Evolutionary conservation across 2,797 vertebrate genomes (phyloP).

Genomic region (Cuniculus paca): DNA sequence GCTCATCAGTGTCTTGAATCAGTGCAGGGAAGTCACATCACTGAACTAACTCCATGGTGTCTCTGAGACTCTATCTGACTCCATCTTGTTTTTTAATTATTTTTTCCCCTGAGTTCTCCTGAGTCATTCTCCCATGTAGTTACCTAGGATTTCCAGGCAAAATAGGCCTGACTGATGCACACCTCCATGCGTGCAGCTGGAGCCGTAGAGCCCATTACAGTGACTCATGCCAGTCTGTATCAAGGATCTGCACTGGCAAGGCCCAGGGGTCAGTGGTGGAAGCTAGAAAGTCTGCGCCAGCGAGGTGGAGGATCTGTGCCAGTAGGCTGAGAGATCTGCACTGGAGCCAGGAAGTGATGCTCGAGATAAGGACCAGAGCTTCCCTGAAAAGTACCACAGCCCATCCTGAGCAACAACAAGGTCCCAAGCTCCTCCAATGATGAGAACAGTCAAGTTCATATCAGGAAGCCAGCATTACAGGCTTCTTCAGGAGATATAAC

Average conservation of each 20-base stretch:
- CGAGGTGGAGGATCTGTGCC: background rate
- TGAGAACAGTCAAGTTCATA: background rate
- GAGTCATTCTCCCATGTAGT: background rate
- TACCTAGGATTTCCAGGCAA: background rate
- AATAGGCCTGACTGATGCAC: background rate
- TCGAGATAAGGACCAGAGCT: background rate
- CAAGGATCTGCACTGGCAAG: background rate
- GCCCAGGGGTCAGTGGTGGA: background rate
- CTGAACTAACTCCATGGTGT: background rate
- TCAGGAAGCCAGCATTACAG: background rate
- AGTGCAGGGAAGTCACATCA: background rate
- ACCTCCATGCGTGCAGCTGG: background rate
- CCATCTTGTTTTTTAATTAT: background rate
- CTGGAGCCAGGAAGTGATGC: background rate
- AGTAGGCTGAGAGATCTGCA: background rate
- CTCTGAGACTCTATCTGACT: background rate
- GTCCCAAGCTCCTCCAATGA: background rate
- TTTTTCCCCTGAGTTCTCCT: background rate
- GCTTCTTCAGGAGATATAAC: background rate
- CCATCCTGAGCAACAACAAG: background rate
- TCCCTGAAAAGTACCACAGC: background rate
- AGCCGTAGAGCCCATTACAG: background rate
- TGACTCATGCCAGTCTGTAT: background rate
- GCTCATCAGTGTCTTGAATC: background rate
- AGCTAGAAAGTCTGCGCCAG: background rate